phyloP scores from a whole-genome alignment of 2,113 vertebrate genomes.

The Colinus virginianus region DNA sequence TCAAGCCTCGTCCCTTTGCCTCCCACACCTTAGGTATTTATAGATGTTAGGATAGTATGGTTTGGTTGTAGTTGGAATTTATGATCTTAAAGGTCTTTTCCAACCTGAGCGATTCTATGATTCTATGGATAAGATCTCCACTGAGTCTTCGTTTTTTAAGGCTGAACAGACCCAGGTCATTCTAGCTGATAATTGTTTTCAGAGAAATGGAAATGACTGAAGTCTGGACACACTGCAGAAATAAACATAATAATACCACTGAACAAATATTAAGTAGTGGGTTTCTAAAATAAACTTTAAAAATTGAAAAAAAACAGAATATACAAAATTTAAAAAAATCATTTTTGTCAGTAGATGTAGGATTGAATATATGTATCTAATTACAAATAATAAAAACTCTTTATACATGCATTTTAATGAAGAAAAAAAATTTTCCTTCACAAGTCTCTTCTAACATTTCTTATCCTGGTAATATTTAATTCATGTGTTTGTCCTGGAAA shows the following conservation, averaged over 20 bases:
- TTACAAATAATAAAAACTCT: conserved; percentile 31
- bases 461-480: conserved; percentile 74
- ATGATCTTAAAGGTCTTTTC: no score
- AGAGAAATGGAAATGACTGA: neutral
- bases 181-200: neutral
- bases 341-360: neutral
- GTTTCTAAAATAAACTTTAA: conserved; percentile 2
- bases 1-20: no score
- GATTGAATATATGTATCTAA: conserved; percentile 16
- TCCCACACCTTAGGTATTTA: no score
- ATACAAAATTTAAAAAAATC: neutral
- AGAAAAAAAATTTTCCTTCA: conserved; percentile 50
- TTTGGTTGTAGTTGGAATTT: no score
- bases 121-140: no score
- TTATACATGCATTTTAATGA: conserved; percentile 62
- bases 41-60: no score
- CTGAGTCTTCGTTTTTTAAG: no score
- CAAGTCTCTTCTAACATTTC: conserved; percentile 37
- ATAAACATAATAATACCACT: neutral
- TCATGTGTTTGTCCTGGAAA: conserved; percentile 63
- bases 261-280: neutral
- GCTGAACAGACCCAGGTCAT: no score
- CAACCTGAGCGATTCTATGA: no score
- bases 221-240: neutral
- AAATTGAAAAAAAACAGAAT: neutral